phyloP scores from a whole-genome alignment of 1,140 invertebrate species.

The Caenorhabditis briggsae region DNA sequence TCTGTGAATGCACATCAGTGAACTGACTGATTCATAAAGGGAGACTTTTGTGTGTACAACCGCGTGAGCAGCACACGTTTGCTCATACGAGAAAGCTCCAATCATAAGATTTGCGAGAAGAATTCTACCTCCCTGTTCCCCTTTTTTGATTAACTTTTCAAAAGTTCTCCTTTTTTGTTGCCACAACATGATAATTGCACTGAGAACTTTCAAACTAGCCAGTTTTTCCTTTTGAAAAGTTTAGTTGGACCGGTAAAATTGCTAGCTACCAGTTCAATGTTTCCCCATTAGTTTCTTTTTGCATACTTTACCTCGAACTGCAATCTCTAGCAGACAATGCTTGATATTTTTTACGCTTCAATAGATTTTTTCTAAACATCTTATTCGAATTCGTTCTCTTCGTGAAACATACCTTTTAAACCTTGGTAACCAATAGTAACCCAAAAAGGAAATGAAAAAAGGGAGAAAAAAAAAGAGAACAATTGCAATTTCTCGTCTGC shows the following conservation, averaged over 20 bases:
- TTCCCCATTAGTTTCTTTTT: too few species aligned
- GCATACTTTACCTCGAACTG: too few species aligned
- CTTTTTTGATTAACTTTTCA: neutral
- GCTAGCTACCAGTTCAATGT: too few species aligned
- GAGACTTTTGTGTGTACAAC: neutral
- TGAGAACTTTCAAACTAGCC: too few species aligned
- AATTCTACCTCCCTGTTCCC: neutral
- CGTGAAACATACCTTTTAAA: too few species aligned
- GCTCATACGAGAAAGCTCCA: neutral
- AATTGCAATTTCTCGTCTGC: neutral
- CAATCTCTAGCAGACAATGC: too few species aligned
- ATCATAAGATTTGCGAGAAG: neutral
- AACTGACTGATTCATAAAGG: neutral
- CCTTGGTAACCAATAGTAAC: neutral
- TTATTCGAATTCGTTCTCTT: too few species aligned
- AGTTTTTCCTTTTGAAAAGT: too few species aligned
- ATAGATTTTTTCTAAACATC: too few species aligned
- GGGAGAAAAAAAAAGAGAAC: neutral
- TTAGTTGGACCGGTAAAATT: too few species aligned
- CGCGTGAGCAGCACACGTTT: conserved; percentile 41
- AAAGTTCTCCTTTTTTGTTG: neutral
- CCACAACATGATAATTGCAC: too few species aligned
- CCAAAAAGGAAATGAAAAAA: neutral
- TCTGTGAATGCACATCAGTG: neutral
- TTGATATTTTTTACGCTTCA: too few species aligned